Base-by-base conservation (phyloP, 2,113 vertebrate genomes). In the Rhea americana region DNA sequence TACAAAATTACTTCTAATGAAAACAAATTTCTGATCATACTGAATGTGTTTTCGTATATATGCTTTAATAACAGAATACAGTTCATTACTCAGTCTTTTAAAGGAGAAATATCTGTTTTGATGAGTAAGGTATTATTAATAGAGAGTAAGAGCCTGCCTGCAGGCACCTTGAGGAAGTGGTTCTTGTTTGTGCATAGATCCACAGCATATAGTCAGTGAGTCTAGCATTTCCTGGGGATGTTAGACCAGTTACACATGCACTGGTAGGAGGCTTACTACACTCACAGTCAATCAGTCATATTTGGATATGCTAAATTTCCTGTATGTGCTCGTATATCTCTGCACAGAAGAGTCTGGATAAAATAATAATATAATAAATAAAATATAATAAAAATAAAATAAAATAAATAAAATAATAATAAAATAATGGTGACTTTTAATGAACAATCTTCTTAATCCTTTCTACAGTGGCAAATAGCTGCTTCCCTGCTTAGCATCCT, bases 1-100 rank as follows among this genome's bases (percentile, higher is more conserved):
- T 32, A 59, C n/a, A 58, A 39, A 28, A 61, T 82, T 61, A 89
- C 67, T 22, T 78, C 50, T 55, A 79, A 78, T 13, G 61, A 81
- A 91, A 95, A 79, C 45, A 91, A 93, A 16, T 68, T 93, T 74
- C 55, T 7, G 3, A 17, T 63, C 66, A 68, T 21, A 48, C 37
- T 58, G 53, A 78, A 74, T 28, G 14, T 32, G 78, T 82, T 91
- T 86, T 58, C 62, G 37, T 32, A 2, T 37, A 51, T 41, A 47
- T 73, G 2, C 82, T 82, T 76, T 19, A 82, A 59, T 70, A 66
- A 43, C 24, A n/a, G 14, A 43, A 84, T 7, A 22, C 20, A 80
- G 53, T 51, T 17, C 50, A 79, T 80, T 37, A 81, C 7, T 16
- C 59, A 39, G 10, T 48, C 35, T n/a, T 91, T 85, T 59, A 68